Base-by-base conservation (phyloP, 2,888 invertebrate genomes). In the Seira musarum region DNA sequence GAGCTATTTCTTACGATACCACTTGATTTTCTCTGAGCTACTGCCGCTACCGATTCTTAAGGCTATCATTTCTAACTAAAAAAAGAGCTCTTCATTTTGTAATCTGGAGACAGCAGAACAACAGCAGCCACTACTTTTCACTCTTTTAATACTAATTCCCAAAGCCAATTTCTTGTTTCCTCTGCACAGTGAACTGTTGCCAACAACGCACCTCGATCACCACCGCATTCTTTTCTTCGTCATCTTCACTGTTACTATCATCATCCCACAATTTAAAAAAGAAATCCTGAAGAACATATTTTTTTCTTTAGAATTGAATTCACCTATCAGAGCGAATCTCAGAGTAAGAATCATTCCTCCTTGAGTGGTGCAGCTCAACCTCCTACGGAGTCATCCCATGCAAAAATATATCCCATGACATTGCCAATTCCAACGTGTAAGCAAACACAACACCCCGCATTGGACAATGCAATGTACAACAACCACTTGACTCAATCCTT, bases 281-380 rank as follows among this genome's bases (percentile, higher is more conserved):
- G 72, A 72, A 72, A 79, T 72, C 46, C 63, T 35, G 35, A 77
- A 68, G 49, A 73, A 73, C 61, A 72, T 68, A 78, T 61, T 5
- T 40, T 40, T 40, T 40, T 40, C 40, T 13, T 40, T 30, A 80
- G 69, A 64, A 64, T n/a, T 80, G 73, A 69, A 80, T 80, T 80
- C 80, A 74, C 80, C 80, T 80, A 80, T 80, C 80, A 80, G 63
- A 80, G 73, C 65, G 80, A 74, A 80, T 80, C 80, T 80, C 73
- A 40, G 57, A 30, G 22, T 64, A 49, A 25, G n/a, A 35, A 80
- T 72, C 64, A 80, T 73, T 73, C 80, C 80, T 80, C 73, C 80
- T 80, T 68, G 64, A 40, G 49, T 49, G 68, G 63, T 74, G 53
- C 80, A 74, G 80, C 73, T 73, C 80, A 80, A 80, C 80, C 80